phyloP scores from a whole-genome alignment of 2,113 vertebrate genomes.

The Suncus etruscus region DNA sequence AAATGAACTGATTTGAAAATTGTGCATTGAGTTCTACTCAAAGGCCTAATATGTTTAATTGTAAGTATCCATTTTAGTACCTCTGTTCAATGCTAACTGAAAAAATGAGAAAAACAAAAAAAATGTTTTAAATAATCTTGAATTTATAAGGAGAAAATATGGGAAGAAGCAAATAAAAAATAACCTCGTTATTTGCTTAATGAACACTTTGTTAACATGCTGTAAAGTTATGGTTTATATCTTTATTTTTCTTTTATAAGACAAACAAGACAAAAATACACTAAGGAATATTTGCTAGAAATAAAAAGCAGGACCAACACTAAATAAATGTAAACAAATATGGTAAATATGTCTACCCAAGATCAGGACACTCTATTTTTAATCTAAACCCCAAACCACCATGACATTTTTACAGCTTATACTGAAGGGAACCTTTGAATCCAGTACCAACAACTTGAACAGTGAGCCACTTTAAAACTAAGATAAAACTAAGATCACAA shows the following conservation, averaged over 20 bases:
- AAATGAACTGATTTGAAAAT: conserved; percentile 9
- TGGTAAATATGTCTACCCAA: conserved; percentile 69
- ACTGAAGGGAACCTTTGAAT: conserved; percentile 80
- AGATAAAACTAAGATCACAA: conserved; percentile 71
- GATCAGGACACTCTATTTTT: conserved; percentile 81
- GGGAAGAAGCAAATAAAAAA: conserved; percentile 35
- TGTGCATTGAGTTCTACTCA: background rate
- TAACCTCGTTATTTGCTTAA: conserved; percentile 22
- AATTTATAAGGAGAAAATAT: conserved; percentile 6
- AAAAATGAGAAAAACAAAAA: conserved; percentile 41
- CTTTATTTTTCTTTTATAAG: conserved; percentile 69
- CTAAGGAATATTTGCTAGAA: conserved; percentile 72
- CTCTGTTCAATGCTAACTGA: conserved; percentile 27
- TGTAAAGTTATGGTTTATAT: conserved; percentile 56
- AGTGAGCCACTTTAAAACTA: conserved; percentile 68
- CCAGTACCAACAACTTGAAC: conserved; percentile 45
- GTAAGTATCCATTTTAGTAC: conserved; percentile 1
- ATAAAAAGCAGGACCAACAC: conserved; percentile 77
- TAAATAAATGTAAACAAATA: conserved; percentile 78
- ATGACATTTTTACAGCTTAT: conserved; percentile 74
- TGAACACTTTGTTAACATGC: conserved; percentile 35
- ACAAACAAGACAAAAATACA: conserved; percentile 78
- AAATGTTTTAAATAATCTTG: conserved; percentile 20
- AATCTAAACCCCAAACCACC: conserved; percentile 79
- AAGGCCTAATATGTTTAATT: background rate